These are phyloP conservation scores for Lepidochitona cinerea DNA, from an alignment of 2,888 invertebrate genomes.

Conservation along the genomic window DNA sequence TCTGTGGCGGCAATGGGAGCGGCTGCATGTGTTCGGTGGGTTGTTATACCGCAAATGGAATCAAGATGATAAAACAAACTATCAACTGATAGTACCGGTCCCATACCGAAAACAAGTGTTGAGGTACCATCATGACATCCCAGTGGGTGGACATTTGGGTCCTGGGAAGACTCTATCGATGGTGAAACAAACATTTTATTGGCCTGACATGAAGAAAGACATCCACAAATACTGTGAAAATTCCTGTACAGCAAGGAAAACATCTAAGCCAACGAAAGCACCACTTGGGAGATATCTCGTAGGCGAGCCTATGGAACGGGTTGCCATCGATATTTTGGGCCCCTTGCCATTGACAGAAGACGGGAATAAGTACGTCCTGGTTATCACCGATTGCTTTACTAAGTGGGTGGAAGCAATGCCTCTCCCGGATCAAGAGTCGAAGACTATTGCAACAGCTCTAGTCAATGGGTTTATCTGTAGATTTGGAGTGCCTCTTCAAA, in stretches of 20 bases:
- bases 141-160: slow-evolving; percentile 17
- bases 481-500: slow-evolving; percentile 16
- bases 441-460: background rate
- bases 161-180: slow-evolving; percentile 17
- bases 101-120: background rate
- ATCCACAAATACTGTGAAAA: slow-evolving; percentile 12
- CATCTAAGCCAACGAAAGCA: slow-evolving; percentile 8
- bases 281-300: slow-evolving; percentile 1
- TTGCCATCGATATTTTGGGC: background rate
- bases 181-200: slow-evolving; percentile 14
- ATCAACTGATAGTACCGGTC: slow-evolving; percentile 15
- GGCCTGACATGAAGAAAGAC: slow-evolving; percentile 18
- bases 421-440: background rate
- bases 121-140: background rate
- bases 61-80: background rate
- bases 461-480: background rate
- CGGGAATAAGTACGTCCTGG: background rate
- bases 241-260: slow-evolving; percentile 20
- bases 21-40: slow-evolving; percentile 8
- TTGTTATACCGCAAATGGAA: slow-evolving; percentile 15
- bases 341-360: background rate
- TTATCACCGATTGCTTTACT: background rate
- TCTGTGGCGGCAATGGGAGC: slow-evolving; percentile 12
- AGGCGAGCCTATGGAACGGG: background rate
- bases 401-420: background rate